These are phyloP conservation scores for Perca flavescens DNA, from an alignment of 2,113 vertebrate genomes.

Conservation along the genomic window DNA sequence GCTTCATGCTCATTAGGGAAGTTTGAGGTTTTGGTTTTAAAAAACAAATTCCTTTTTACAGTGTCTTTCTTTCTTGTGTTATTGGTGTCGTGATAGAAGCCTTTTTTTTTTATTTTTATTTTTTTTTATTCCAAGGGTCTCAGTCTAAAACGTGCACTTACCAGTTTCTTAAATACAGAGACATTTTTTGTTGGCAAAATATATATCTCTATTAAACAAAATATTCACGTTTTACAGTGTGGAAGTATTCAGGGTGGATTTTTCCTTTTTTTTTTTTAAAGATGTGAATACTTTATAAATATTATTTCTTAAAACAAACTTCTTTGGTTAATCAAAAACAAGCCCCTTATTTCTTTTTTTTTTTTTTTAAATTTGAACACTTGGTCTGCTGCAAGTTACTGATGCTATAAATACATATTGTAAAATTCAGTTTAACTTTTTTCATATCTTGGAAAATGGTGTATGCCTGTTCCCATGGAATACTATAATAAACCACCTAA, in stretches of 20 bases:
- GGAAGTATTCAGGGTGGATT: slow-evolving; percentile 54
- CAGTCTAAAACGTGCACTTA: neutral
- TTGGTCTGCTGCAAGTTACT: slow-evolving; percentile 61
- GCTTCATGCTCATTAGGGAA: neutral
- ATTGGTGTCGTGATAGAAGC: neutral
- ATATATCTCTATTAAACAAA: neutral
- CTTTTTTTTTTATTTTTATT: neutral
- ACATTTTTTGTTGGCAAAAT: neutral
- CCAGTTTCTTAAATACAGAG: neutral
- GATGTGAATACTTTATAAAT: slow-evolving; percentile 21
- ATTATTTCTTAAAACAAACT: slow-evolving; percentile 5
- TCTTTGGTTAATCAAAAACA: slow-evolving; percentile 45
- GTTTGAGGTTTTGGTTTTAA: neutral
- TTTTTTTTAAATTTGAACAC: slow-evolving; percentile 33
- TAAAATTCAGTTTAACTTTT: slow-evolving; percentile 75
- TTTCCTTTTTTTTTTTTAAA: slow-evolving; percentile 43
- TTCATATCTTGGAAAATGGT: slow-evolving; percentile 84
- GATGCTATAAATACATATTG: slow-evolving; percentile 70
- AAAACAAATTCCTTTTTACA: neutral
- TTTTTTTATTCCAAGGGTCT: neutral
- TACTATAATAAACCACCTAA: slow-evolving; percentile 78
- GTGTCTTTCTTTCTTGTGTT: slow-evolving; percentile 3
- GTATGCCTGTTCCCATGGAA: slow-evolving; percentile 88
- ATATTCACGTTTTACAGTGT: slow-evolving; percentile 26
- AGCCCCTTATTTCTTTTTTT: neutral